phyloP scores from a whole-genome alignment of 2,888 invertebrate genomes.

The Empis livida region DNA sequence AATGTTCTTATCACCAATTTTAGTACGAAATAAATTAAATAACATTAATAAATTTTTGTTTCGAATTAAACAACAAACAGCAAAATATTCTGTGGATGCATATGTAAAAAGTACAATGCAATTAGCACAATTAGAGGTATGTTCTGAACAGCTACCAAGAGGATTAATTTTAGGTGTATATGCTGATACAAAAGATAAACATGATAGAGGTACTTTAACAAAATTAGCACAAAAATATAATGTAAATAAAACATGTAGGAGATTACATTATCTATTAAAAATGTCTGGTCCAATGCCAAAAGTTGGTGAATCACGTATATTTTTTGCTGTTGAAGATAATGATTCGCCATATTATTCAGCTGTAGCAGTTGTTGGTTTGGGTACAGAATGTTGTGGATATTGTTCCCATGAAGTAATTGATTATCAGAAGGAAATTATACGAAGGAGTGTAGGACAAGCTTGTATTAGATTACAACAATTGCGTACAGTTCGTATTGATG shows the following conservation, averaged over 20 bases:
- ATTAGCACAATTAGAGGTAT: slow-evolving; percentile 21
- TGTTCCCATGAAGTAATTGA: slow-evolving; percentile 57
- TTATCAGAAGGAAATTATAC: slow-evolving; percentile 59
- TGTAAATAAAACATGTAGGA: slow-evolving; percentile 36
- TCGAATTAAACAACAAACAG: too few relatives aligned
- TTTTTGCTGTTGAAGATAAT: slow-evolving; percentile 47
- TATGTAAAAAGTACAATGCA: too few relatives aligned
- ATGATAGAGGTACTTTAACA: slow-evolving; percentile 45
- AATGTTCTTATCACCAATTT: too few relatives aligned
- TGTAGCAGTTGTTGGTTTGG: slow-evolving; percentile 61
- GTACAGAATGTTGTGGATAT: slow-evolving; percentile 51
- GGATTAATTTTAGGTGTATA: slow-evolving; percentile 52
- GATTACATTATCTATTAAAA: slow-evolving; percentile 42
- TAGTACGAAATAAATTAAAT: too few relatives aligned
- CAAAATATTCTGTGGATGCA: too few relatives aligned
- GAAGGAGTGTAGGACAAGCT: slow-evolving; percentile 52
- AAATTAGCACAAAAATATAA: slow-evolving; percentile 48
- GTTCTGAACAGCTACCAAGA: slow-evolving; percentile 26
- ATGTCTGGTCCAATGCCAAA: slow-evolving; percentile 39
- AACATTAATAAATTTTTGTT: too few relatives aligned
- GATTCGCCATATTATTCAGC: slow-evolving; percentile 39
- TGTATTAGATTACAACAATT: slow-evolving; percentile 42
- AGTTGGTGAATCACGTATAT: slow-evolving; percentile 44
- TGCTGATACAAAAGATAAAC: slow-evolving; percentile 41
- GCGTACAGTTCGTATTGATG: slow-evolving; percentile 43